Conservation (phyloP, 1,140 invertebrate genomes). For the Propsilocerus akamusi region DNA sequence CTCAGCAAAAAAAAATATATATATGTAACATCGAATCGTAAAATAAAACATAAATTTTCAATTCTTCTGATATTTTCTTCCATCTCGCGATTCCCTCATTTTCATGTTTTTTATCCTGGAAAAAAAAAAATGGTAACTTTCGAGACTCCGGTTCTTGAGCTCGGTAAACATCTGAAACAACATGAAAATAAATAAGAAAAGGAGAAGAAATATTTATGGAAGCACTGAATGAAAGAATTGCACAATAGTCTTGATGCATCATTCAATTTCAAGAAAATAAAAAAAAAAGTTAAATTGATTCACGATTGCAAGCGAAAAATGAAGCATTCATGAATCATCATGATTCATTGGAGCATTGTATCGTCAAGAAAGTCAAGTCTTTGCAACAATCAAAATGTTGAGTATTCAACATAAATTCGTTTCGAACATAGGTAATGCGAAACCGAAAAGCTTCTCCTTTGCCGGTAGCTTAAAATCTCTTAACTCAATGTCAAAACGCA, state of each 20-base stretch:
- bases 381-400: too few species aligned
- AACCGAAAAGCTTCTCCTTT: too few species aligned
- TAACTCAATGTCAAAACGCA: too few species aligned
- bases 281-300: neutral
- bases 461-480: too few species aligned
- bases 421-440: too few species aligned
- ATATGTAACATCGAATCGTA: neutral
- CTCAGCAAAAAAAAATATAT: neutral
- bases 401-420: too few species aligned
- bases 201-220: neutral
- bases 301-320: neutral
- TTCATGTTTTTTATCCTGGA: neutral
- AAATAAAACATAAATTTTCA: constrained; percentile 1
- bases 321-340: neutral
- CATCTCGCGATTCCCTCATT: neutral
- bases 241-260: too few species aligned
- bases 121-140: neutral
- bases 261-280: neutral
- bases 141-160: neutral
- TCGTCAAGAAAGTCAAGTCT: too few species aligned
- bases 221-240: neutral
- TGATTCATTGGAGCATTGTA: neutral
- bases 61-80: neutral
- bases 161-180: constrained; percentile 2
- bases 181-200: neutral